Conservation (phyloP, 2,797 vertebrate species). For the Odontamblyopus rebecca region DNA sequence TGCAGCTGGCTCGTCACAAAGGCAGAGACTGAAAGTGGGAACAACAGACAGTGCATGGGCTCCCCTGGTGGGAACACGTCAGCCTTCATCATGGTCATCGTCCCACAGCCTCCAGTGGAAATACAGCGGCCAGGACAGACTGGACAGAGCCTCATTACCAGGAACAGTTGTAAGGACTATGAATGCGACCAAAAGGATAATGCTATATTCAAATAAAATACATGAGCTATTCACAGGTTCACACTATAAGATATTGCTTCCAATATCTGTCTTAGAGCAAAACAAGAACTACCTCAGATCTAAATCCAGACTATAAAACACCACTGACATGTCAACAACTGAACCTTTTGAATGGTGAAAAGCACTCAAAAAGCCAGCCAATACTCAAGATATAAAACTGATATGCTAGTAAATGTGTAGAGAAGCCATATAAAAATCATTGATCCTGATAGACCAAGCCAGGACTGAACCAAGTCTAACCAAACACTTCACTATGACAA, state of each 20-base stretch:
- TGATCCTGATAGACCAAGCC: background rate
- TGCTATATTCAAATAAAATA: background rate
- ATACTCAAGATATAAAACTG: no score
- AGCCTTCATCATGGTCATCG: slow-evolving; percentile 64
- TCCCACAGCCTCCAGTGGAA: slow-evolving; percentile 47
- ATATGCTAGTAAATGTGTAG: background rate
- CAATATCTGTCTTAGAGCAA: background rate
- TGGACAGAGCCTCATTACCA: slow-evolving; percentile 26
- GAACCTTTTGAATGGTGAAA: no score
- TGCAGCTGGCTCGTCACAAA: slow-evolving; percentile 70
- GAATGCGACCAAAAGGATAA: slow-evolving; percentile 28
- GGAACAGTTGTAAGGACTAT: slow-evolving; percentile 28
- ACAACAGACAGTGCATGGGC: slow-evolving; percentile 64
- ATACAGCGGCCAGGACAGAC: slow-evolving; percentile 33
- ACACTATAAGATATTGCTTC: background rate
- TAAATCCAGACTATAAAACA: no score
- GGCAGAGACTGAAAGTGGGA: slow-evolving; percentile 50
- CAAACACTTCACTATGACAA: background rate
- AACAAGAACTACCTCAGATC: no score
- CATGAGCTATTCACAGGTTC: background rate
- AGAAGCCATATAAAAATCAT: background rate
- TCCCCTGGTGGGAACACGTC: slow-evolving; percentile 69
- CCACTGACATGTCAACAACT: no score
- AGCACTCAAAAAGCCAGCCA: no score
- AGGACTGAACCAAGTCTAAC: background rate